phyloP scores from a whole-genome alignment of 2,113 vertebrate genomes.

The Eolophus roseicapilla region DNA sequence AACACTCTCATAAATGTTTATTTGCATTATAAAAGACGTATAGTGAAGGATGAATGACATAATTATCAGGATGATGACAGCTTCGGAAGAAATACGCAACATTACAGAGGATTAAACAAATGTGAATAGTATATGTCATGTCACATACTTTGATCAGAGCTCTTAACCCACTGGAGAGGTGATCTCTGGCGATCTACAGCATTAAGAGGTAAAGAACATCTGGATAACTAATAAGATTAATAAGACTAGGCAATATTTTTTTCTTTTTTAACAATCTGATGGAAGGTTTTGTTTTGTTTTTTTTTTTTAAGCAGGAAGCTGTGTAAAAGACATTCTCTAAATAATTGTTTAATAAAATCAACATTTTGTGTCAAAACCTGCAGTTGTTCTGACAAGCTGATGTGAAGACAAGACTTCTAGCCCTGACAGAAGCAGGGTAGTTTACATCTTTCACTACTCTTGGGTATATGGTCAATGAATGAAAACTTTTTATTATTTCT shows the following conservation, averaged over 20 bases:
- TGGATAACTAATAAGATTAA: background rate
- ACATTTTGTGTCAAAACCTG: background rate
- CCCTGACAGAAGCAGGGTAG: background rate
- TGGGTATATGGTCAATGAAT: background rate
- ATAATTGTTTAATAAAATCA: background rate
- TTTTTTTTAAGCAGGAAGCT: background rate
- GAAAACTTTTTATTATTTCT: background rate
- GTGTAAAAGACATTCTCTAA: background rate
- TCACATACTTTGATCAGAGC: background rate
- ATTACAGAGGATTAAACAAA: background rate
- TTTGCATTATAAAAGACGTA: conserved; percentile 1
- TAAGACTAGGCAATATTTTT: background rate
- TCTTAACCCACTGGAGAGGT: background rate
- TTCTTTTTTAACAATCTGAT: background rate
- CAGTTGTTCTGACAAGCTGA: background rate
- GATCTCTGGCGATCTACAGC: background rate
- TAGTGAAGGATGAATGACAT: background rate
- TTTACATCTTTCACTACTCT: background rate
- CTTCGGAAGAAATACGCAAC: background rate
- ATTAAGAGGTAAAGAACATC: background rate
- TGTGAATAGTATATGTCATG: background rate
- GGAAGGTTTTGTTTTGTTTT: background rate
- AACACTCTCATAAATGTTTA: background rate
- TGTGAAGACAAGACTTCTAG: background rate
- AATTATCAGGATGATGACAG: background rate